phyloP scores from a whole-genome alignment of 2,888 invertebrate genomes.

The Criorhina ranunculi region DNA sequence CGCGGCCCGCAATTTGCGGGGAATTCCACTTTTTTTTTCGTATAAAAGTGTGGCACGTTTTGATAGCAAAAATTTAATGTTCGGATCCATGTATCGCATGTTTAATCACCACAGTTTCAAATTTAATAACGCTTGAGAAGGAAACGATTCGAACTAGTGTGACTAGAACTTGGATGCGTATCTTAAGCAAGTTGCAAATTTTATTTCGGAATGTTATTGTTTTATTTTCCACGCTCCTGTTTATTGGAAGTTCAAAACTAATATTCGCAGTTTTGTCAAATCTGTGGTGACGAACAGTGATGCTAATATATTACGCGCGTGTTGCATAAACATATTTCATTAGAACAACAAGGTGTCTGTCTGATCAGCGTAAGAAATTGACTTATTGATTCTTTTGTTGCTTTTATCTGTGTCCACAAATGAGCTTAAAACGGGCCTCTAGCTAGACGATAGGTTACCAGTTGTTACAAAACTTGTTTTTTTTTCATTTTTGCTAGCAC shows the following conservation, averaged over 20 bases:
- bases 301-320: constrained; percentile 39
- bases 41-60: constrained; percentile 46
- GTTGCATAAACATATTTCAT: constrained; percentile 17
- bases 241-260: constrained; percentile 19
- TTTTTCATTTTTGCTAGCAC: background rate
- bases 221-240: background rate
- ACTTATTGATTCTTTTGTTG: background rate
- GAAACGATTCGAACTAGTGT: background rate
- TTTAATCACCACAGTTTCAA: constrained; percentile 22
- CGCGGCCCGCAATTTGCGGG: background rate
- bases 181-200: background rate
- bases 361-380: background rate
- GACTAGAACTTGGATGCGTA: background rate
- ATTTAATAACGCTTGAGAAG: constrained; percentile 23
- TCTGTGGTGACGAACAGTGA: constrained; percentile 1
- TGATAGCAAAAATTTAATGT: constrained; percentile 12
- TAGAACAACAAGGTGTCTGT: background rate
- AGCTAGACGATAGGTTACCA: background rate
- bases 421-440: background rate
- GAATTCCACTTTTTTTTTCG: constrained; percentile 11
- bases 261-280: constrained; percentile 5
- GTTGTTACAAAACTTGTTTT: background rate
- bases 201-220: background rate
- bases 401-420: background rate
- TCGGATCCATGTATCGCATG: constrained; percentile 39